Base-by-base conservation (phyloP, 1,140 invertebrate species). In the Physella acuta region DNA sequence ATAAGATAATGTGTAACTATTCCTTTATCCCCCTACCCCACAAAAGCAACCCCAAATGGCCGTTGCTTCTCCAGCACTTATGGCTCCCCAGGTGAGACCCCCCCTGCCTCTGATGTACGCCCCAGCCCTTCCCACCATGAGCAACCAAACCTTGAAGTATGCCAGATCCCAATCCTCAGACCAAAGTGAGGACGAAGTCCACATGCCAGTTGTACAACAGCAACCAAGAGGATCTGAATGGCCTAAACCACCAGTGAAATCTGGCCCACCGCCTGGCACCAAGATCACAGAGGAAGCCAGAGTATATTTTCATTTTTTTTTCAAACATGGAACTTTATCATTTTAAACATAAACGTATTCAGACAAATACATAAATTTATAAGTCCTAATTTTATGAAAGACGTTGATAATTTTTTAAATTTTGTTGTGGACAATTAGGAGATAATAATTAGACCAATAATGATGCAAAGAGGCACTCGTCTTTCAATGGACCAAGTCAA, bases 401-500 rank as follows among this genome's bases (percentile, higher is more conserved):
- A 24, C 3, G 17, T 26, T 49, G 5, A 44, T 24, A 24, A 3
- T 33, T 56, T 56, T 28, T 55, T 11, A 11, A 37, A 37, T 44
- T 0, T 58, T 1, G 55, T 56, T 44, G 28, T 39, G 20, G 31
- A 24, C 36, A 1, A 44, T 16, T 24, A 64, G 62, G 71, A 75
- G 24, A 71, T 78, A 17, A 67, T 51, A 59, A 72, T 78, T 0
- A 37, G 56, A n/a, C 75, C 70, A 4, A 51, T 78, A 14, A 60
- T 68, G 56, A 26, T 71, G 16, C 51, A 37, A 30, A 30, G 31
- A 34, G 69, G 70, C 0, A 20, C n/a, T 28, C 44, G 24, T 26
- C 72, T 72, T 31, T 44, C 71, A 2, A 62, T 37, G 20, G 74
- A 75, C 36, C 73, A 78, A 24, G 49, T 82, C 8, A 70, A 79